Percentiles rank a stretch among this genome's conserved stretches.
Conservation (phyloP, 2,888 invertebrate genomes). For the Drosophila quasianomalipes region DNA sequence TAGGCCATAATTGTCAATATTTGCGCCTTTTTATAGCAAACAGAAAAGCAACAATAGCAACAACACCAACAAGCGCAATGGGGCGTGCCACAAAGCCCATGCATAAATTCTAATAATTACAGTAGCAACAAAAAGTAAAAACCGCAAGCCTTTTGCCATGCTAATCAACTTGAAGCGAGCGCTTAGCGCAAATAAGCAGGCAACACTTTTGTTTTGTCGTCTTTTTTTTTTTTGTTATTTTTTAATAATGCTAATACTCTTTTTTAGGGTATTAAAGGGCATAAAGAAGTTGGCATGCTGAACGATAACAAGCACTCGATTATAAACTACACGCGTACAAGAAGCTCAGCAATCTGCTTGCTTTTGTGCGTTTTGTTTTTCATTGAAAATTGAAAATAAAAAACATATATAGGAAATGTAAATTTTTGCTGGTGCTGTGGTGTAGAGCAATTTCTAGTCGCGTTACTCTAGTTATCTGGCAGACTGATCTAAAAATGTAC, state of each 20-base stretch:
- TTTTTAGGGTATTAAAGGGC: constrained; percentile 1
- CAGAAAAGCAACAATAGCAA: constrained; percentile 22
- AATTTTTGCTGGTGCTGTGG: not conserved
- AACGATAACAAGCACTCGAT: not conserved
- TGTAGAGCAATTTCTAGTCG: constrained; percentile 41
- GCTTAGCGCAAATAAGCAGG: constrained; percentile 62
- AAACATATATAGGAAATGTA: not conserved
- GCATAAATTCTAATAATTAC: constrained; percentile 79
- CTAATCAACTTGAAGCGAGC: constrained; percentile 70
- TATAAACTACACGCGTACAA: not conserved
- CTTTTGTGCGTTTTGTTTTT: not conserved
- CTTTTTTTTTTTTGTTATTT: constrained; percentile 17
- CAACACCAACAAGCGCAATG: constrained; percentile 5
- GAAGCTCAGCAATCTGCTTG: too few relatives aligned
- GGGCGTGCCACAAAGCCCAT: constrained; percentile 34
- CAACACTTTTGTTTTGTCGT: constrained; percentile 32
- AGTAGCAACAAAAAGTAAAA: constrained; percentile 40
- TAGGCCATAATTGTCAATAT: constrained; percentile 82
- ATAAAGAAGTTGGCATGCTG: not conserved
- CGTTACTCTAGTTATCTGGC: constrained; percentile 9
- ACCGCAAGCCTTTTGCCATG: constrained; percentile 60
- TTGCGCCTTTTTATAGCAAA: constrained; percentile 58
- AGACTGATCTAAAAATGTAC: constrained; percentile 65
- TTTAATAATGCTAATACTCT: constrained; percentile 26
- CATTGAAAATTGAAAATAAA: constrained; percentile 21